These are phyloP conservation scores for Bambusicola thoracicus DNA, from an alignment of 2,113 vertebrate genomes.

Conservation along the genomic window DNA sequence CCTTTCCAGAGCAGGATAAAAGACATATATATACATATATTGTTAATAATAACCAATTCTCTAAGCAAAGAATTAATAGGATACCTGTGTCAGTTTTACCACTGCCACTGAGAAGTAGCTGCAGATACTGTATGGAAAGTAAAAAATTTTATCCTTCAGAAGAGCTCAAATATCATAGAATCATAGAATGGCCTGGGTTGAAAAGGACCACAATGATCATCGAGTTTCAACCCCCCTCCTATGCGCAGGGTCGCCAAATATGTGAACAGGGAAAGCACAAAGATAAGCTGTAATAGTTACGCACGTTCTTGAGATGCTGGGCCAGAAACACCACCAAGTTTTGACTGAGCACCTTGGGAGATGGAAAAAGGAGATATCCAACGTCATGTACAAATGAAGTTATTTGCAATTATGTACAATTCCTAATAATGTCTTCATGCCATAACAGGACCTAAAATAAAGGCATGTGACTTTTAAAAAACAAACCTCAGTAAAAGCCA, in stretches of 20 bases:
- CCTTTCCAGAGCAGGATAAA: background rate
- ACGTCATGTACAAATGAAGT: background rate
- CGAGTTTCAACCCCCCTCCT: too few relatives aligned
- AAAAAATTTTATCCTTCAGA: background rate
- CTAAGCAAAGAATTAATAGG: background rate
- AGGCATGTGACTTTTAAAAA: background rate
- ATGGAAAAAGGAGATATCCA: background rate
- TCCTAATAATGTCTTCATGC: background rate
- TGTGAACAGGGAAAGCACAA: background rate
- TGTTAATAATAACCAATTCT: background rate
- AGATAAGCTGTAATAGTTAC: background rate
- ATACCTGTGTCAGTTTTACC: background rate
- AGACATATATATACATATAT: background rate
- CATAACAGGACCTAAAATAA: background rate
- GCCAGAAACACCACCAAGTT: background rate
- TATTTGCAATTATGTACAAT: background rate
- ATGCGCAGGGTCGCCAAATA: too few relatives aligned
- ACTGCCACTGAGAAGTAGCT: background rate
- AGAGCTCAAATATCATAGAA: rapidly evolving
- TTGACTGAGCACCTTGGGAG: background rate
- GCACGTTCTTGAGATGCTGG: background rate
- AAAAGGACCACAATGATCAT: too few relatives aligned
- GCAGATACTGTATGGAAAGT: background rate
- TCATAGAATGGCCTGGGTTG: too few relatives aligned
- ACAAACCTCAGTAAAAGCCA: background rate